Base-by-base conservation (phyloP, 2,888 invertebrate genomes). In the Agrypnus murinus region DNA sequence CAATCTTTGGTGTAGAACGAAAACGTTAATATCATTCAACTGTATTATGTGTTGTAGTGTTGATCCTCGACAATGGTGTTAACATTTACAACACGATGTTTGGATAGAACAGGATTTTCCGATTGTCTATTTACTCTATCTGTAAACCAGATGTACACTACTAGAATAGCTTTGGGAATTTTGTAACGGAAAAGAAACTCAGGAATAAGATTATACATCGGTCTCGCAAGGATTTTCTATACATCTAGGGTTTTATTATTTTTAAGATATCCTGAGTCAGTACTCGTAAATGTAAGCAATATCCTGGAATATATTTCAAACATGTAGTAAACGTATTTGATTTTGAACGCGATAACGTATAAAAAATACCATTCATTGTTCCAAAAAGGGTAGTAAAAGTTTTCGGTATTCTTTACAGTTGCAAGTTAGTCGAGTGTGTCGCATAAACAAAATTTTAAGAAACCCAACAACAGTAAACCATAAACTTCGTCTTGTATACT, bases 361-460 rank as follows among this genome's bases (percentile, higher is more conserved):
- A 25, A 25, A 25, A 25, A 25, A 25, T 25, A 5, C 25, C 25
- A 25, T 25, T 25, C 25, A 25, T 25, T 25, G 25, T 25, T 25
- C 25, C 25, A 25, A 25, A 25, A 25, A 25, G 25, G n/a, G 25
- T 25, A 25, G 25, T 25, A 25, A 25, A 25, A 25, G 25, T 25
- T 25, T 25, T 25, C 5, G 25, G 25, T 25, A 25, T 25, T 25
- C 25, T 25, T 25, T 50, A 15, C 8, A 50, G 31, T 50, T 50
- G 50, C 31, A 31, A 12, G 14, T 3, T 14, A 12, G 10, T 50
- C 50, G 19, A 50, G 32, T 50, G 32, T 17, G 8, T 12, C 9
- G 50, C 50, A 50, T 50, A 50, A 50, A 50, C 50, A 50, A 50
- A 50, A 32, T 50, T 50, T 50, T 46, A 10, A 46, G 43, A 12